Conservation (phyloP, 2,888 invertebrate genomes). For the Phymatocera aterrima region DNA sequence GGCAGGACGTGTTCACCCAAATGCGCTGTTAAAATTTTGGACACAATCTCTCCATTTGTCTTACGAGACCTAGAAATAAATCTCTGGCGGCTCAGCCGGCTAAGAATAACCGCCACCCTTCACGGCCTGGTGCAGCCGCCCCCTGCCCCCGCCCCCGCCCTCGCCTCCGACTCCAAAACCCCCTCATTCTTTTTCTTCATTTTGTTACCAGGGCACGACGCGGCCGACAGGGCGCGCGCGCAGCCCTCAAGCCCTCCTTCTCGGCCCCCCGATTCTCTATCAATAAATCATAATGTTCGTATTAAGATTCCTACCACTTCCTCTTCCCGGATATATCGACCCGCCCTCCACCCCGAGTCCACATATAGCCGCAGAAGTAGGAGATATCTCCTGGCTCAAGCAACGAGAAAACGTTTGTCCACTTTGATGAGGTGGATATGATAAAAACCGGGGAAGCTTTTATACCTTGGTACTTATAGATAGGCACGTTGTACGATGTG, state of each 20-base stretch:
- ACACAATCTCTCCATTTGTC: conserved; percentile 88
- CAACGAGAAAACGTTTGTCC: conserved; percentile 22
- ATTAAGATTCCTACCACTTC: conserved; percentile 72
- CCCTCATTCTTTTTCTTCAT: conserved; percentile 62
- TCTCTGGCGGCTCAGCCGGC: conserved; percentile 76
- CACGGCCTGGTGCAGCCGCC: conserved; percentile 70
- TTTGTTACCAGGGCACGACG: conserved; percentile 54
- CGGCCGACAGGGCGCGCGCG: conserved; percentile 44
- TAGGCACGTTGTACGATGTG: not conserved
- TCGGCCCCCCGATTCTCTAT: conserved; percentile 63
- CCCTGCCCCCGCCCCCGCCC: conserved; percentile 53
- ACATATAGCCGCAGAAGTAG: not conserved
- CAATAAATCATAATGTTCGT: conserved; percentile 72
- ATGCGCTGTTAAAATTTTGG: conserved; percentile 88
- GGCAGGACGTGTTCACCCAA: conserved; percentile 75
- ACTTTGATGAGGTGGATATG: conserved; percentile 7
- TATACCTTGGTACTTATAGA: not conserved
- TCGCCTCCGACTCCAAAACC: too few relatives aligned
- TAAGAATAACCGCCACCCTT: conserved; percentile 78
- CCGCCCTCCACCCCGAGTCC: not conserved
- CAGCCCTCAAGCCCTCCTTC: conserved; percentile 50
- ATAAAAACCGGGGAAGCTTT: not conserved
- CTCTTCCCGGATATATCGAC: conserved; percentile 56
- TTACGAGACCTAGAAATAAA: conserved; percentile 85
- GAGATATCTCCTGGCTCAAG: not conserved